A percentile compares a stretch with the other conserved stretches of the same genome.
phyloP scores from a whole-genome alignment of 2,113 vertebrate genomes.

The Phylloscopus whistleri region DNA sequence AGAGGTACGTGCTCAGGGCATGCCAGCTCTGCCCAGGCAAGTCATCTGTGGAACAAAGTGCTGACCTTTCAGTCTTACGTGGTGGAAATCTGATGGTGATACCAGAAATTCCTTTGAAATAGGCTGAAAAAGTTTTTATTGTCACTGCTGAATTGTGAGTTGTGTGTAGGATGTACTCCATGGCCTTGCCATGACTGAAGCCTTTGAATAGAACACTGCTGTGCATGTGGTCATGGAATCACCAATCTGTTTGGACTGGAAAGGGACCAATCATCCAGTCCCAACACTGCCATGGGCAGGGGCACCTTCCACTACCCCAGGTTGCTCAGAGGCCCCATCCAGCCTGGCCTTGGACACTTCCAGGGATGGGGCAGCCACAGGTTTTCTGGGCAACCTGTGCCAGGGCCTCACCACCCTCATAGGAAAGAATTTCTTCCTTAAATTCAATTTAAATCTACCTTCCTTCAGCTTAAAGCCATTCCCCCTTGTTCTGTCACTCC shows the following conservation, averaged over 20 bases:
- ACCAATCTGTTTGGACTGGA: neutral
- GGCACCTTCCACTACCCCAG: neutral
- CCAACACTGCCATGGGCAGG: neutral
- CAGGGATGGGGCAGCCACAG: neutral
- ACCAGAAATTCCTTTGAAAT: neutral
- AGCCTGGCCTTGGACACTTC: neutral
- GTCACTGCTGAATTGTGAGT: neutral
- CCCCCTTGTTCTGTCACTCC: neutral
- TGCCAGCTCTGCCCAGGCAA: neutral
- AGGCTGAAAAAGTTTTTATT: neutral
- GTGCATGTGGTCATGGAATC: neutral
- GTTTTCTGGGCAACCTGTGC: neutral
- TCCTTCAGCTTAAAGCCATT: neutral
- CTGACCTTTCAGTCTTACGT: neutral
- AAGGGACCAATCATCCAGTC: neutral
- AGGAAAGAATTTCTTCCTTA: neutral
- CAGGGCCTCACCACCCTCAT: neutral
- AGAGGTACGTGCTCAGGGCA: constrained; percentile 66
- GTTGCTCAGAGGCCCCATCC: neutral
- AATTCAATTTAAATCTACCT: neutral
- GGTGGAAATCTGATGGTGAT: neutral
- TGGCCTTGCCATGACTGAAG: neutral
- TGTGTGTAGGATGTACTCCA: neutral
- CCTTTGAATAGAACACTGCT: neutral
- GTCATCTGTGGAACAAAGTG: neutral